Percentiles rank a stretch among this genome's conserved stretches.
These are phyloP conservation scores for Apomyelois bistriatella DNA, from an alignment of 2,888 invertebrate species.

Conservation along the genomic window DNA sequence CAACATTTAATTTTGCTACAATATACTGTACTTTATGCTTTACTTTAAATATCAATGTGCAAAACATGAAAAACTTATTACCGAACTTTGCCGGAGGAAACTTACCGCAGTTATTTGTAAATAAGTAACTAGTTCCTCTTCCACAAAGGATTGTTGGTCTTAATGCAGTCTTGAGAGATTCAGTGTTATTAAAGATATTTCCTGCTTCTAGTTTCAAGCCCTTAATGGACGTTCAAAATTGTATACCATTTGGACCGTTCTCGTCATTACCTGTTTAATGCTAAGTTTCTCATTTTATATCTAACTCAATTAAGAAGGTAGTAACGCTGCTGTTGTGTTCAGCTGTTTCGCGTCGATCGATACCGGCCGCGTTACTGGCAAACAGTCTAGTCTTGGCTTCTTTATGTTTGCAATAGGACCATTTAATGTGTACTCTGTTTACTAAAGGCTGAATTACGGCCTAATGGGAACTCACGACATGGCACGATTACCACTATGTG, in stretches of 20 bases:
- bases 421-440: slow-evolving; percentile 13
- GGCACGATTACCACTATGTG: background rate
- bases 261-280: slow-evolving; percentile 18
- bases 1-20: slow-evolving; percentile 8
- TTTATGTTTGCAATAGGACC: slow-evolving; percentile 12
- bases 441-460: slow-evolving; percentile 3
- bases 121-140: slow-evolving; percentile 35
- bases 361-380: slow-evolving; percentile 7
- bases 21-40: slow-evolving; percentile 17
- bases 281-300: slow-evolving; percentile 11
- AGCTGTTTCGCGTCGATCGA: slow-evolving; percentile 7
- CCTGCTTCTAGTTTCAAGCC: slow-evolving; percentile 13
- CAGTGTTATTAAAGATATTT: slow-evolving; percentile 33
- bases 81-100: slow-evolving; percentile 35
- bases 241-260: slow-evolving; percentile 9
- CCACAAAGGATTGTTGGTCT: slow-evolving; percentile 42
- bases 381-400: slow-evolving; percentile 9
- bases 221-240: slow-evolving; percentile 14
- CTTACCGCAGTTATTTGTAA: slow-evolving; percentile 41
- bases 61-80: slow-evolving; percentile 24
- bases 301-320: slow-evolving; percentile 15
- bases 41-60: slow-evolving; percentile 29
- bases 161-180: slow-evolving; percentile 34
- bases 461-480: slow-evolving; percentile 2
- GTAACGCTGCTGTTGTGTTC: slow-evolving; percentile 14